Evolutionary conservation across 2,113 vertebrate species (phyloP), one percentile per base, ranked within the genome.

Genomic region (Echinops telfairi): DNA sequence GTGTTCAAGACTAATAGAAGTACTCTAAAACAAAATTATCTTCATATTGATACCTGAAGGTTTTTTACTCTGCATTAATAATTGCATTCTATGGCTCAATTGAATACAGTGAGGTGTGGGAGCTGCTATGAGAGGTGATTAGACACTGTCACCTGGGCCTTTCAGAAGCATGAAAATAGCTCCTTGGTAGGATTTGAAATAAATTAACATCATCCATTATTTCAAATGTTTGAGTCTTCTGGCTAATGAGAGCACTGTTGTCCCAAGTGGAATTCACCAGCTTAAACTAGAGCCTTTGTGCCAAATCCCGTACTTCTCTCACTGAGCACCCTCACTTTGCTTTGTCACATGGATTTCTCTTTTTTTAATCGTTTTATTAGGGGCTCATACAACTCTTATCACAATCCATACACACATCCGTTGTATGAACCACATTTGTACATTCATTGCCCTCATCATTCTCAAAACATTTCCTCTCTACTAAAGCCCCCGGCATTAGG

Each of bases 141-240:
- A 53, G 47, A 53, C 47, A 53, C 47, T 53, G 47, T 25, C 5
- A 36, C 8, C 8, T 68, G 22, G 25, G 20, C 66, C 27, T 80
- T 93, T 40, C 25, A 79, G n/a, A 95, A 71, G n/a, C 0, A 31
- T 1, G 58, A 29, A 80, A 77, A 79, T n/a, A 1, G 47, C 68
- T 84, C 31, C 33, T 47, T 86, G 20, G 27, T 36, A 84, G 79
- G 15, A n/a, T 47, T 93, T 95, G 33, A 36, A 70, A 83, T 89
- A 82, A 23, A 86, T 38, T 83, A 93, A 66, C 25, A 60, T 73
- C 20, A 40, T 83, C 66, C 33, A 33, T 62, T 88, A 2, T 89
- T 86, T 95, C 73, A 92, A 92, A 88, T 87, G 3, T 73, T 79
- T 90, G 12, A 64, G 29, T 92, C 36, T 91, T 38, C 58, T 0